Base-by-base conservation (phyloP, 2,113 vertebrate genomes). In the Chascanopsetta lugubris region DNA sequence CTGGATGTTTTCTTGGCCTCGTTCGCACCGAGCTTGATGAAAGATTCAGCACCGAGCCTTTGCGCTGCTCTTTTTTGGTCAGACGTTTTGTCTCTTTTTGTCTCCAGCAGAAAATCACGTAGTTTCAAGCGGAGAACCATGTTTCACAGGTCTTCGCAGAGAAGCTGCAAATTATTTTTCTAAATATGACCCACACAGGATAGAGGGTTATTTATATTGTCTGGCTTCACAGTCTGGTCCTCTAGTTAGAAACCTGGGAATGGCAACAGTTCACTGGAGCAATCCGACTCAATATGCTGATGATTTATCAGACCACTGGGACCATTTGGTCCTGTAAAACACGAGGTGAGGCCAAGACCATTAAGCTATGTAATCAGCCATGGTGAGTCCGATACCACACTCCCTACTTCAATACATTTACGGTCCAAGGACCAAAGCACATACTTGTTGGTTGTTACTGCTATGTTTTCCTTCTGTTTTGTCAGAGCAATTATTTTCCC, bases 331-430 rank as follows among this genome's bases (percentile, higher is more conserved):
- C 82, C 88, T 92, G 81, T 91, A 90, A 90, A 92, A 88, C 89
- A 90, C 61, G 83, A 87, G 84, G 80, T 87, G 84, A 91, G 85
- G 87, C 88, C 88, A 90, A 84, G 77, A 81, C 84, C 77, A 88
- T 89, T 91, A 91, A 86, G 83, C 77, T 77, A 84, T 77, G 85
- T 88, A 92, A 91, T 90, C 87, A 85, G 84, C 84, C 83, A 83
- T 83, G 74, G 72, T 87, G 74, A 82, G 83, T 47, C 61, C 84
- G 77, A 88, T 84, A 78, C 69, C 68, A 68, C 70, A 67, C 72
- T 84, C 43, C 38, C 12, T 72, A 79, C 83, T 82, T 77, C 80
- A 85, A 78, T 87, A 60, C 72, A 63, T 83, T 83, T 72, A 84
- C 42, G 70, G 76, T 78, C 62, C 59, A 83, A 53, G 77, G 72